Percentiles rank a stretch among this genome's conserved stretches.
Evolutionary conservation across 2,113 vertebrate genomes (phyloP).

Genomic region (Eidolon helvum): DNA sequence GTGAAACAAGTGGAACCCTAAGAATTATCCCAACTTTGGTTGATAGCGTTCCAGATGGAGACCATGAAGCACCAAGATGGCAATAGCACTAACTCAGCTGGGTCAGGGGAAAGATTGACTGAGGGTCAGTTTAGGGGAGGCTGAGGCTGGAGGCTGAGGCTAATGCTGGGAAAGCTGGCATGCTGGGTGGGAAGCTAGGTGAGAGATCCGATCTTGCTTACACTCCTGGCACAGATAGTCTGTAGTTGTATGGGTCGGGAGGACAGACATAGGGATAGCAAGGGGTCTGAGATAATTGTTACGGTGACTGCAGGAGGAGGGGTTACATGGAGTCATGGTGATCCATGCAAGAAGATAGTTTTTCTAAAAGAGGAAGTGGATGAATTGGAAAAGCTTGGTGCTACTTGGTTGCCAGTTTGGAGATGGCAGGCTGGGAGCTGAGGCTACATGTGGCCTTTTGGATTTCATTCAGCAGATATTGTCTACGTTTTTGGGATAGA

Average conservation of each 20-base stretch:
- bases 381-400: not conserved
- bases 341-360: not conserved
- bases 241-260: not conserved
- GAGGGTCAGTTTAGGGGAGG: not conserved
- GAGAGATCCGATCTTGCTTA: not conserved
- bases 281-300: not conserved
- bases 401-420: not conserved
- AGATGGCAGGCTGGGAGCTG: not conserved
- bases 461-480: slow-evolving; percentile 21
- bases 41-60: not conserved
- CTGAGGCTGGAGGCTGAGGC: not conserved
- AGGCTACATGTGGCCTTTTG: not conserved
- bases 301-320: not conserved
- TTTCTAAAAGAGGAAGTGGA: not conserved
- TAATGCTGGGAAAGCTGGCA: not conserved
- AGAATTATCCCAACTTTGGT: not conserved
- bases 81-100: not conserved
- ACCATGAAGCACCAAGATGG: not conserved
- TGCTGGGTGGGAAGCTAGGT: not conserved
- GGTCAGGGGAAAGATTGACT: not conserved
- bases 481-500: slow-evolving; percentile 13
- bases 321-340: not conserved
- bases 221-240: not conserved
- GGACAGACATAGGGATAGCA: not conserved
- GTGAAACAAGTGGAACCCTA: slow-evolving; percentile 16